phyloP scores from a whole-genome alignment of 2,888 invertebrate genomes.

The Apodemia hepburni region DNA sequence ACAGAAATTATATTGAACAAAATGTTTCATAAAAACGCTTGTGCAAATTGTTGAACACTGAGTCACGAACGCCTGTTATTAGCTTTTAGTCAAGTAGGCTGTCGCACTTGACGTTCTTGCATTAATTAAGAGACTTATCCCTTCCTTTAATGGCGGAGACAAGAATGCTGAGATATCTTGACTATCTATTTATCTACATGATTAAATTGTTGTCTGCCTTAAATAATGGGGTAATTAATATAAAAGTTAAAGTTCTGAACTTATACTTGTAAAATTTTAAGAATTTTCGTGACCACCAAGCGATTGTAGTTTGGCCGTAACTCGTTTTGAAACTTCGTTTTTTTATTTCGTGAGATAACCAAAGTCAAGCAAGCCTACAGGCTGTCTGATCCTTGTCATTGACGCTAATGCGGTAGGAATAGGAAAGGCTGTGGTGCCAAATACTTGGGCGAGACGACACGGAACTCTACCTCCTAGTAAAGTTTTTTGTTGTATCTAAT shows the following conservation, averaged over 20 bases:
- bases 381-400: no score
- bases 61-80: conserved; percentile 16
- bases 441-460: no score
- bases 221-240: background rate
- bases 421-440: no score
- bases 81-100: conserved; percentile 21
- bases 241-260: background rate
- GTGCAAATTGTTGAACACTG: conserved; percentile 13
- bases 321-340: no score
- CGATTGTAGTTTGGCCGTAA: no score
- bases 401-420: no score
- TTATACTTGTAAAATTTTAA: no score
- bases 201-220: conserved; percentile 1
- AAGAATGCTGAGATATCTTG: conserved; percentile 23
- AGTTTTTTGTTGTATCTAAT: no score
- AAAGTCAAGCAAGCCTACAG: no score
- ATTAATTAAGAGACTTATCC: conserved; percentile 58
- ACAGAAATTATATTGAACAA: conserved; percentile 2
- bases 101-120: conserved; percentile 41
- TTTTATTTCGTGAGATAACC: no score
- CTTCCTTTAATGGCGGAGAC: conserved; percentile 47
- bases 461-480: no score
- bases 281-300: no score
- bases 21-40: conserved; percentile 5
- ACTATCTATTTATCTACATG: conserved; percentile 12